phyloP scores from a whole-genome alignment of 2,888 invertebrate genomes.

The Noctua pronuba region DNA sequence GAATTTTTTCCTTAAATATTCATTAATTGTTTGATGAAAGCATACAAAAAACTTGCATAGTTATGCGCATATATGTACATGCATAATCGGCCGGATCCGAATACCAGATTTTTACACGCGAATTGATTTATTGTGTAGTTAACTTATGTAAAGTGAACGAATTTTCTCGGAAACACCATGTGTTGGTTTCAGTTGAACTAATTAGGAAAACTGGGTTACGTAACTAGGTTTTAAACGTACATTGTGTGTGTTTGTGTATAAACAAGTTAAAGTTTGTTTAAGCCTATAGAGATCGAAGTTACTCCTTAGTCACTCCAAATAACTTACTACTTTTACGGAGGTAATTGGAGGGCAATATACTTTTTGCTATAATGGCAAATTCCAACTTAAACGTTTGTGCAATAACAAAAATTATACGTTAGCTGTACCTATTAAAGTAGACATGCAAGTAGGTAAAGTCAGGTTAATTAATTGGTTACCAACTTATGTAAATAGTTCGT shows the following conservation, averaged over 20 bases:
- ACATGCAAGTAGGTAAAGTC: background rate
- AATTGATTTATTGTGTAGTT: conserved; percentile 39
- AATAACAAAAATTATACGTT: background rate
- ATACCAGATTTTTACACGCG: conserved; percentile 51
- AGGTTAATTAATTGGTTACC: background rate
- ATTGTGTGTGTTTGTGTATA: background rate
- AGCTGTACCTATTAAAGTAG: background rate
- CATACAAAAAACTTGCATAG: conserved; percentile 29
- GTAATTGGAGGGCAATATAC: background rate
- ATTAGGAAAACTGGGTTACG: conserved; percentile 29
- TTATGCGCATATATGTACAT: conserved; percentile 47
- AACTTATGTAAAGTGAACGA: conserved; percentile 29
- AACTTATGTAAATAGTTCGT: background rate
- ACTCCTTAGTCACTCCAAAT: background rate
- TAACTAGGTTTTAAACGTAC: background rate
- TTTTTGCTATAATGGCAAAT: background rate
- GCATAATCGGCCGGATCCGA: conserved; percentile 46
- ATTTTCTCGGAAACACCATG: conserved; percentile 40
- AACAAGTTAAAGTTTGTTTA: background rate
- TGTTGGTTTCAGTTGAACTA: background rate
- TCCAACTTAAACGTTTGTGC: background rate
- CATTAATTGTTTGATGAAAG: conserved; percentile 59
- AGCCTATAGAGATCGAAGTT: background rate
- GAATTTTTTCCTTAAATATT: conserved; percentile 40
- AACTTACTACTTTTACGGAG: too few relatives aligned